Base-by-base conservation (phyloP, 2,888 invertebrate species). In the Chrysina gloriosa region DNA sequence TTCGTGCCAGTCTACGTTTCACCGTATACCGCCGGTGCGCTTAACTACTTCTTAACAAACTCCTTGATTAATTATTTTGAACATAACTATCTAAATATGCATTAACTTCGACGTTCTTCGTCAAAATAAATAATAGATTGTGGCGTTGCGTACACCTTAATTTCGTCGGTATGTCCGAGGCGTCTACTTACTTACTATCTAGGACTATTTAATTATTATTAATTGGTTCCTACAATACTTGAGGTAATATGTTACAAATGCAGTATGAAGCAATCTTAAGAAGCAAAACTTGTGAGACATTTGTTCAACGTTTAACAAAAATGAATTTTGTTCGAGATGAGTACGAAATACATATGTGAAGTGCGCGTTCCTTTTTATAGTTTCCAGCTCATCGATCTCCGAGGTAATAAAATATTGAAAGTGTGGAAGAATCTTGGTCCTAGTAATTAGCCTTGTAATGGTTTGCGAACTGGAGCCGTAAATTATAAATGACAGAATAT, bases 401-500 rank as follows among this genome's bases (percentile, higher is more conserved):
- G n/a, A n/a, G n/a, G n/a, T n/a, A n/a, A n/a, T n/a, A n/a, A n/a
- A n/a, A n/a, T n/a, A n/a, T n/a, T 36, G 36, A 36, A 45, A 16
- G 19, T 21, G 16, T 21, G 21, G 27, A 50, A 50, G 16, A 2
- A 23, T 50, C 25, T 50, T 27, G n/a, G n/a, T n/a, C 50, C 4
- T 29, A 11, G 29, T 50, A 50, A 50, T 50, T 50, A 50, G 27
- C 50, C 14, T 50, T 14, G 21, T 29, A 7, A 7, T 5, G 14
- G 50, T 27, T n/a, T 50, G 50, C 11, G 27, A 29, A n/a, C 50
- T 11, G 11, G 6, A 29, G 50, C 27, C 11, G 50, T 50, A 50
- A 50, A 50, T 50, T 50, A 27, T 16, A 14, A 29, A 50, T 11
- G 50, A 50, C 50, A 50, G 50, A 16, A 50, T 29, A 29, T 50